Base-by-base conservation (phyloP, 2,888 invertebrate species). In the Amiota mariae region DNA sequence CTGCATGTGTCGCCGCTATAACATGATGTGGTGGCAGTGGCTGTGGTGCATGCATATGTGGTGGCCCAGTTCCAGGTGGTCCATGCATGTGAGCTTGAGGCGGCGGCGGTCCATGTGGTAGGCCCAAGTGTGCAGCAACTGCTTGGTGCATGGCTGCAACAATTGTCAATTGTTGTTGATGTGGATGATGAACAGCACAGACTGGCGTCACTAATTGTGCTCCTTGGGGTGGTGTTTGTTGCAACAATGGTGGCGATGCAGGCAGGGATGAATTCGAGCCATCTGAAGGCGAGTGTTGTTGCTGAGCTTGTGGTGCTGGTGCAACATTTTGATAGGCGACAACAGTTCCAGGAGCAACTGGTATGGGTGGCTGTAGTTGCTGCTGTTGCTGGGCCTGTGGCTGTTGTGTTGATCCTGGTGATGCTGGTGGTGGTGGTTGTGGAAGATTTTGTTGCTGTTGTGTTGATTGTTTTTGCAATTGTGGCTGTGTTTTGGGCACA, bases 131-230 rank as follows among this genome's bases (percentile, higher is more conserved):
- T 11, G 79, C 77, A 47, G 79, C 78, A 47, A 77, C 79, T 57
- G 82, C 81, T 59, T 87, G 88, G 72, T 89, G 89, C 87, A 88
- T 88, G 73, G 88, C 89, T 72, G 89, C 88, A 36, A 36, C 36
- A 51, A 89, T 83, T 74, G 89, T 78, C 51, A 88, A 88, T 78
- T 88, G 77, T 77, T 88, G 88, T 80, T 88, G 88, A 74, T 88
- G 88, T 57, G 88, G 88, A 76, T 88, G 88, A 78, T 89, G 89
- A 47, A 84, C 74, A 49, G 83, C 89, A 77, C 89, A 89, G n/a
- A 87, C 85, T 71, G 83, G 87, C 72, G 88, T 88, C 74, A 88
- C 87, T 72, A 89, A 79, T 77, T 88, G 87, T 46, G 87, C 87
- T 57, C 87, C 87, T 74, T 87, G 88, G 36, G 88, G 88, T 71